A percentile compares a stretch with the other conserved stretches of the same genome.
Evolutionary conservation across 92 coral and sea anemone genomes (phyloP).

Genomic region (Bergia sp.): DNA sequence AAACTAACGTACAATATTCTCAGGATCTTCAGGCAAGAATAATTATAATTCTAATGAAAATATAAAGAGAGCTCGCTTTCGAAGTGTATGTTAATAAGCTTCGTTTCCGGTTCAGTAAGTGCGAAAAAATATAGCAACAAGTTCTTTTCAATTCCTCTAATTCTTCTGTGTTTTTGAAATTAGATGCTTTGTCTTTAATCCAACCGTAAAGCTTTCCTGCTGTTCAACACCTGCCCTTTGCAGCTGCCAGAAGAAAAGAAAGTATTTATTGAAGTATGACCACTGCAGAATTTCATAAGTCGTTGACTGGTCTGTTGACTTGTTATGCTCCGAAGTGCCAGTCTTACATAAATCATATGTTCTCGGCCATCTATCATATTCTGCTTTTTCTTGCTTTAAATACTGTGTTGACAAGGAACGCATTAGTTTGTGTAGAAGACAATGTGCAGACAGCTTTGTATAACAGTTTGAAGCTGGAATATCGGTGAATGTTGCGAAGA

Average conservation of each 20-base stretch:
- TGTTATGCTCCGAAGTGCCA: background rate
- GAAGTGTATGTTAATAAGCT: conserved; percentile 10
- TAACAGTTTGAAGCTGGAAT: background rate
- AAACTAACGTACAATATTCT: background rate
- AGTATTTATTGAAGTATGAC: background rate
- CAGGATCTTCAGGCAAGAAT: background rate
- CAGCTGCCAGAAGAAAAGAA: conserved; percentile 35
- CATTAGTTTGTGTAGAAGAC: conserved; percentile 7
- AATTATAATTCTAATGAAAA: conserved; percentile 10
- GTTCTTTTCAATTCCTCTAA: background rate
- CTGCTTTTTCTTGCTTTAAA: background rate
- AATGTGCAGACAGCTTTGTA: background rate
- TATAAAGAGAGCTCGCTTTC: background rate
- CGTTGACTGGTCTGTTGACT: background rate
- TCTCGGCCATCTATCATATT: background rate
- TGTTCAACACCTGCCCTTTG: conserved; percentile 22
- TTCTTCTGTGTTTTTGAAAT: background rate
- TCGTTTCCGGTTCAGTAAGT: conserved; percentile 39
- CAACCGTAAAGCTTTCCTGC: conserved; percentile 28
- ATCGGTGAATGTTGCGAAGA: background rate
- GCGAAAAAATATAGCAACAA: conserved; percentile 20
- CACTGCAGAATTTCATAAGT: background rate
- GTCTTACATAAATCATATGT: background rate
- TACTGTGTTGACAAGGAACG: background rate
- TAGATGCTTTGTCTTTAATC: conserved; percentile 21